Conservation (phyloP, 1,140 invertebrate genomes). For the Leptopilina boulardi region DNA sequence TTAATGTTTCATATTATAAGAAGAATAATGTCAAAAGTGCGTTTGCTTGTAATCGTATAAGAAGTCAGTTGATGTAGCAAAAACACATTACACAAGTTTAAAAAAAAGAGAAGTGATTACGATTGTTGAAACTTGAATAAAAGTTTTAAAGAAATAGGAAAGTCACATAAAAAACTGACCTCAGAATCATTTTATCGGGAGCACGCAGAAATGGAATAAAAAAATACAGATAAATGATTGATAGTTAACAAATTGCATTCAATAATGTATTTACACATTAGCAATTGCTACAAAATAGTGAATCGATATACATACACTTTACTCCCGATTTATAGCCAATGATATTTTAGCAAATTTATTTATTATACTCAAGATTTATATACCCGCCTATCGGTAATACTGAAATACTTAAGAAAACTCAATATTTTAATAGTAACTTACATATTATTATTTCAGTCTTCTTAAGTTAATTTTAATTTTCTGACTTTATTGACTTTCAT, state of each 20-base stretch:
- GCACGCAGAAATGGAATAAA: slow-evolving; percentile 67
- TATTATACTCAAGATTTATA: background rate
- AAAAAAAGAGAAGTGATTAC: slow-evolving; percentile 2
- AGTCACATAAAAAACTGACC: slow-evolving; percentile 76
- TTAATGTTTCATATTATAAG: slow-evolving; percentile 15
- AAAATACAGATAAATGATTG: slow-evolving; percentile 68
- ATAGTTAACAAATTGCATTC: slow-evolving; percentile 16
- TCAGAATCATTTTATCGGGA: slow-evolving; percentile 68
- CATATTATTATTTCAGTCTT: background rate
- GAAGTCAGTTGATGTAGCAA: slow-evolving; percentile 22
- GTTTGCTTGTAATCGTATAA: slow-evolving; percentile 14
- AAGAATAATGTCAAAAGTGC: slow-evolving; percentile 18
- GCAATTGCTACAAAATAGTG: slow-evolving; percentile 34
- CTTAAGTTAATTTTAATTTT: slow-evolving; percentile 5
- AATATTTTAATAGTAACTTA: too few relatives aligned
- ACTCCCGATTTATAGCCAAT: slow-evolving; percentile 10
- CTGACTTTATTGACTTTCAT: background rate
- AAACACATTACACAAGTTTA: slow-evolving; percentile 2
- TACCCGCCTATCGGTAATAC: slow-evolving; percentile 24
- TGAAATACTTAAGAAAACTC: slow-evolving; percentile 2
- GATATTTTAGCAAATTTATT: background rate
- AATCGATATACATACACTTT: slow-evolving; percentile 29
- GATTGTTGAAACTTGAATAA: slow-evolving; percentile 47
- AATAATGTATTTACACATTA: slow-evolving; percentile 37
- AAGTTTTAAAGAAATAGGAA: slow-evolving; percentile 72